Percentiles rank a stretch among this genome's conserved stretches.
Evolutionary conservation across 2,888 invertebrate genomes (phyloP).

Genomic region (Macaria liturata): DNA sequence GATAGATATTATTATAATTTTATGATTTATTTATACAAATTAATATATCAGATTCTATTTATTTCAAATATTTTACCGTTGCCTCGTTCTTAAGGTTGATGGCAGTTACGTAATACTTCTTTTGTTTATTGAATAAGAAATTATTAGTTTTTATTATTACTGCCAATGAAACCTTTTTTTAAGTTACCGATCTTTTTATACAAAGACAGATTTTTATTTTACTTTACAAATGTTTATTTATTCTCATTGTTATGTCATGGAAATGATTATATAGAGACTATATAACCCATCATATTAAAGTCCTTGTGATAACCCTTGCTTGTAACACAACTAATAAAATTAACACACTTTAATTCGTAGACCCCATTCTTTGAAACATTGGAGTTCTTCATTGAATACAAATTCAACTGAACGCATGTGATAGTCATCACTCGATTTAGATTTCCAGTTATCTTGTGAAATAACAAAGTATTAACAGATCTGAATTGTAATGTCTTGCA

Average conservation of each 20-base stretch:
- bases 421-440: constrained; percentile 46
- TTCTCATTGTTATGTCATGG: constrained; percentile 47
- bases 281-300: constrained; percentile 55
- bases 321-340: constrained; percentile 80
- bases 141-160: constrained; percentile 58
- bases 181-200: constrained; percentile 76
- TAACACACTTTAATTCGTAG: constrained; percentile 59
- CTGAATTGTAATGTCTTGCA: constrained; percentile 56
- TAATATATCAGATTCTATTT: constrained; percentile 64
- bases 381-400: constrained; percentile 21
- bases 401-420: constrained; percentile 56
- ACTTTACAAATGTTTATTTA: constrained; percentile 52
- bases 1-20: constrained; percentile 65
- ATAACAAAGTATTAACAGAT: constrained; percentile 59
- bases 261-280: constrained; percentile 43
- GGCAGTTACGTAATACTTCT: constrained; percentile 59
- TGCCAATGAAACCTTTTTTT: constrained; percentile 69
- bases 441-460: constrained; percentile 60
- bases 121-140: constrained; percentile 53
- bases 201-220: constrained; percentile 65
- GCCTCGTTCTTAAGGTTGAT: constrained; percentile 60
- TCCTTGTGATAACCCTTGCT: constrained; percentile 79
- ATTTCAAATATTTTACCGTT: constrained; percentile 61
- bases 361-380: constrained; percentile 34
- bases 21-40: constrained; percentile 66